Conservation (phyloP, 2,797 vertebrate species). For the Lutjanus argentimaculatus region DNA sequence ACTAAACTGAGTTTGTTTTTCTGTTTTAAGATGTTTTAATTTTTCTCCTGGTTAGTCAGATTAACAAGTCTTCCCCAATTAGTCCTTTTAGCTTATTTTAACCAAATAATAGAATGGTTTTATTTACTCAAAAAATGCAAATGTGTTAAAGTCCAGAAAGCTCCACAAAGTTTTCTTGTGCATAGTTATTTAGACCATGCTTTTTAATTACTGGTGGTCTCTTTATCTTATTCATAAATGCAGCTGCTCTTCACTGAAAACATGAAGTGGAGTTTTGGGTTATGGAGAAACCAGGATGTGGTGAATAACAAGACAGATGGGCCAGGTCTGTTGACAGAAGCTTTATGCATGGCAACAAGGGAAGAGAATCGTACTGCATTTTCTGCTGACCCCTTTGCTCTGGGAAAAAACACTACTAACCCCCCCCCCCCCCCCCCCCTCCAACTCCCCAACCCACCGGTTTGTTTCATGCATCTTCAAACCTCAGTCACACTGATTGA, state of each 20-base stretch:
- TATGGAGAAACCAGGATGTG: slow-evolving; percentile 62
- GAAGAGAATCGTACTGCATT: slow-evolving; percentile 61
- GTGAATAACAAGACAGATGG: slow-evolving; percentile 84
- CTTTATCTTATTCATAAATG: slow-evolving; percentile 77
- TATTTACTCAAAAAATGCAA: slow-evolving; percentile 62
- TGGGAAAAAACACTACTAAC: slow-evolving; percentile 67
- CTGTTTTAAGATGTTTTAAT: neutral
- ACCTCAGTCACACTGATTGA: slow-evolving; percentile 84
- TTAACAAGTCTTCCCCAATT: slow-evolving; percentile 12
- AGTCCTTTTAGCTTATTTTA: slow-evolving; percentile 7
- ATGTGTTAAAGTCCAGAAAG: slow-evolving; percentile 48
- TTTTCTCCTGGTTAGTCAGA: slow-evolving; percentile 5
- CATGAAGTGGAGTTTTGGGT: slow-evolving; percentile 66
- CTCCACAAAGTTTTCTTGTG: slow-evolving; percentile 43
- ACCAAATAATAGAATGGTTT: slow-evolving; percentile 51
- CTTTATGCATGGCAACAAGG: slow-evolving; percentile 69
- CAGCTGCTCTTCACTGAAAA: slow-evolving; percentile 65
- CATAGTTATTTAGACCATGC: slow-evolving; percentile 63
- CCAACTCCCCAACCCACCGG: slow-evolving; percentile 36
- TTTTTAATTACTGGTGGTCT: slow-evolving; percentile 67
- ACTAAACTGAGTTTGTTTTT: neutral
- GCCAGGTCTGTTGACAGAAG: slow-evolving; percentile 77
- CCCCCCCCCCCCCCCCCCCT: slow-evolving; percentile 1
- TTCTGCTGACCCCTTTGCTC: slow-evolving; percentile 83
- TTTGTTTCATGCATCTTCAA: slow-evolving; percentile 83